Conservation (phyloP, 2,797 vertebrate genomes). For the Pseudotriccus pelzelni region DNA sequence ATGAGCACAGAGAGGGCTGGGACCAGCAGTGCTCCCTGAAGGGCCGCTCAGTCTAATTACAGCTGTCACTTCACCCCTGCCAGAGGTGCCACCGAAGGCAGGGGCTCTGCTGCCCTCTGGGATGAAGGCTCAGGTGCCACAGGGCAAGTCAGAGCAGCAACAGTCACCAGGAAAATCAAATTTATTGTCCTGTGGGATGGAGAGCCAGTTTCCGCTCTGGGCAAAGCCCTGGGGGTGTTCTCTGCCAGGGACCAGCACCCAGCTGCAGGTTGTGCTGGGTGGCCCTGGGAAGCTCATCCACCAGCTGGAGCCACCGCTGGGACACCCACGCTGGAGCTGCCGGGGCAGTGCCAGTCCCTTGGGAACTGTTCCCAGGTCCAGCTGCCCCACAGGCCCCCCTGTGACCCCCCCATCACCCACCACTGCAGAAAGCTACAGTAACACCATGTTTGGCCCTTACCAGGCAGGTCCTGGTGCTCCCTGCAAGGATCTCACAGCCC, state of each 20-base stretch:
- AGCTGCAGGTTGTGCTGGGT: not conserved
- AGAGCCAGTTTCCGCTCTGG: not conserved
- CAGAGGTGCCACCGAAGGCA: not conserved
- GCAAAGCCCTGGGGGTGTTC: too few relatives aligned
- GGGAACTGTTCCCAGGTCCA: not conserved
- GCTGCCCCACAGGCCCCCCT: not conserved
- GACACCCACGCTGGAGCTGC: not conserved
- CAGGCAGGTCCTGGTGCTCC: not conserved
- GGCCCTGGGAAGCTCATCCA: not conserved
- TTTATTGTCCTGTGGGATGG: not conserved
- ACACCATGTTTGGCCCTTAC: too few relatives aligned
- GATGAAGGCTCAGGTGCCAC: not conserved
- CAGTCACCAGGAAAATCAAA: not conserved
- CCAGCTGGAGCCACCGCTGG: not conserved
- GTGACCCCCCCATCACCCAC: not conserved
- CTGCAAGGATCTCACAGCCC: not conserved
- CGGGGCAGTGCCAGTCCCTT: not conserved
- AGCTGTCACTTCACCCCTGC: not conserved
- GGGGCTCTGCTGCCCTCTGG: not conserved
- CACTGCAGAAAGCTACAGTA: not conserved
- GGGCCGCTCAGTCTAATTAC: accelerated
- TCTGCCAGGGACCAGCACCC: not conserved
- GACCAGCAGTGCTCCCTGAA: not conserved
- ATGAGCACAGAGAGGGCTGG: not conserved
- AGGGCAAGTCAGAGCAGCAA: not conserved